Evolutionary conservation across 2,888 invertebrate genomes (phyloP), one percentile per base, ranked within the genome.

Genomic region (Slavum lentiscoides): DNA sequence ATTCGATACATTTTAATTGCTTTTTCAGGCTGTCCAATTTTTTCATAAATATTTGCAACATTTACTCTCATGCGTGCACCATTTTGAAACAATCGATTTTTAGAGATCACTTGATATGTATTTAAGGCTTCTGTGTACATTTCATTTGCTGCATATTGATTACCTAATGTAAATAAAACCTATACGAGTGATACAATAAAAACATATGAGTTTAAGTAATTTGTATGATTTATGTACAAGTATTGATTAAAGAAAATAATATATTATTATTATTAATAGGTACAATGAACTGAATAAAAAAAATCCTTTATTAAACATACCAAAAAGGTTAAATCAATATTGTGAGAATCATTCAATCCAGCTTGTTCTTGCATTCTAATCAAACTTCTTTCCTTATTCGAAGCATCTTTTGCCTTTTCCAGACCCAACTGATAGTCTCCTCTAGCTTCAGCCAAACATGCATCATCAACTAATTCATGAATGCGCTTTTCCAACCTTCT

Each of bases 1-100:
- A 98, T 99, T 84, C 98, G 91, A 86, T 97, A 99, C 89, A 97
- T 92, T 88, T 99, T 99, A 82, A 99, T 91, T 0, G 98, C 98
- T 88, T 97, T 96, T 19, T 94, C 92, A 85, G 94, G 96, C 85
- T 95, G 91, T 84, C 95, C 96, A 90, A 97, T 94, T 88, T 94
- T 94, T 85, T 95, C 95, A 87, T 97, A 96, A 85, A 99, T 96
- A 86, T 98, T 98, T 1, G 98, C 98, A 93, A 99, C 98, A 87
- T 99, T 99, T 0, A 98, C 92, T 89, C 97, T 96, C 13, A 98
- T 88, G 83, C 97, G 91, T 85, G 96, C 94, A 61, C 96, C 95
- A 86, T 97, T 97, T 69, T 92, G 93, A 86, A 98, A 97, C 89
- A 96, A 91, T 86, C 95, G 93, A 86, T 98, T 98, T 85, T 94